A percentile compares a stretch with the other conserved stretches of the same genome.
These are phyloP conservation scores for Beroe forskalii DNA, from an alignment of 37 sponge, comb jelly and placozoan species.

Conservation along the genomic window DNA sequence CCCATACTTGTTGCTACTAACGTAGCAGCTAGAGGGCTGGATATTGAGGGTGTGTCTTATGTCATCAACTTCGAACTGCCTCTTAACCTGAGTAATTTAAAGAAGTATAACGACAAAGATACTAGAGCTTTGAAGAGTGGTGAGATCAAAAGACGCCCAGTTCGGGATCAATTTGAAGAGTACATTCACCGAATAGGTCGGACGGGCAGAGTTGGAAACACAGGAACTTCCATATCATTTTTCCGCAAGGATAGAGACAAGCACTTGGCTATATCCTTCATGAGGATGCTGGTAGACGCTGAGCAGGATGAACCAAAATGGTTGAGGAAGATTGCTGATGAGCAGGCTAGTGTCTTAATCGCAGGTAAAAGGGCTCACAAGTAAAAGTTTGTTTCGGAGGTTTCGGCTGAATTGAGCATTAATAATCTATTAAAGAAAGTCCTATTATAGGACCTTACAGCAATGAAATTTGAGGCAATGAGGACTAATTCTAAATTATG, in stretches of 20 bases:
- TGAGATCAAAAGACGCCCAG: neutral
- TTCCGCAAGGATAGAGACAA: constrained; percentile 77
- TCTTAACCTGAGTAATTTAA: neutral
- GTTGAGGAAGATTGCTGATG: constrained; percentile 79
- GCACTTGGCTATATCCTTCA: constrained; percentile 77
- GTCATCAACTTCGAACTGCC: constrained; percentile 95
- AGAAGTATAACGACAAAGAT: neutral
- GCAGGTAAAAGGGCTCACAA: neutral
- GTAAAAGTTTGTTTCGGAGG: no score
- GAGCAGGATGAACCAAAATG: constrained; percentile 86
- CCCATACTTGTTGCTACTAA: constrained; percentile 91
- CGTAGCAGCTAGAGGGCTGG: constrained; percentile 93
- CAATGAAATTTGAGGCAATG: no score
- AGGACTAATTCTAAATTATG: no score
- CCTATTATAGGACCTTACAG: no score
- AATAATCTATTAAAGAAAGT: no score
- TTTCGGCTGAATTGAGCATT: no score
- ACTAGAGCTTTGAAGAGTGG: constrained; percentile 5
- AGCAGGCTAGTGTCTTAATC: neutral
- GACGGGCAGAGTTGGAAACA: constrained; percentile 90
- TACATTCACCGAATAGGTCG: constrained; percentile 98
- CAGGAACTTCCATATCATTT: constrained; percentile 90
- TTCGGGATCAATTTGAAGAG: constrained; percentile 75
- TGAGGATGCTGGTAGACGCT: constrained; percentile 83
- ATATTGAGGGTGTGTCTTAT: constrained; percentile 87